These are phyloP conservation scores for Cryptocephalus moraei DNA, from an alignment of 2,888 invertebrate species.

Conservation along the genomic window DNA sequence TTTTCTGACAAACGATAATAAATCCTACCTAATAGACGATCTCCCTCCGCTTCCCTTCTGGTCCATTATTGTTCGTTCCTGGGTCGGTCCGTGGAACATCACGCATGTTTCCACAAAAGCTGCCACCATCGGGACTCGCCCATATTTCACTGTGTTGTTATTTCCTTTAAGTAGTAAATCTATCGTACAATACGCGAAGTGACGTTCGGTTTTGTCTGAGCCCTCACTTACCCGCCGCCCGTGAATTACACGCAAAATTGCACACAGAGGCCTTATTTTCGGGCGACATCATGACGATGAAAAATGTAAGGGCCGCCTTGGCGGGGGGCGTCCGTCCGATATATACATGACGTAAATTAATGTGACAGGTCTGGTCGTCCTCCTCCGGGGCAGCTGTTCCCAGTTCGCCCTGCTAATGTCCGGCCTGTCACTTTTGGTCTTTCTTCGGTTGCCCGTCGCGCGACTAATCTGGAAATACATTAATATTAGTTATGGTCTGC, in stretches of 20 bases:
- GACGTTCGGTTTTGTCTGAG: slow-evolving; percentile 20
- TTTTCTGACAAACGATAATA: no score
- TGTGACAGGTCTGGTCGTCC: slow-evolving; percentile 23
- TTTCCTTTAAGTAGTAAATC: slow-evolving; percentile 13
- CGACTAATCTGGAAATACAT: slow-evolving; percentile 37
- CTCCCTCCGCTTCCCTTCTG: no score
- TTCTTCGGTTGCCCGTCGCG: slow-evolving; percentile 24
- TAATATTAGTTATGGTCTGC: slow-evolving; percentile 37
- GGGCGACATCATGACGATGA: slow-evolving; percentile 25
- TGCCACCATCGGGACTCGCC: slow-evolving; percentile 7
- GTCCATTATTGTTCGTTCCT: no score
- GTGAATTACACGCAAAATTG: slow-evolving; percentile 36
- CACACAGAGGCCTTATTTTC: slow-evolving; percentile 28
- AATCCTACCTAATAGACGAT: no score
- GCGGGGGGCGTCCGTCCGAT: slow-evolving; percentile 14
- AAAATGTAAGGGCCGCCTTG: slow-evolving; percentile 22
- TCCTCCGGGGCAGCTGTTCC: slow-evolving; percentile 22
- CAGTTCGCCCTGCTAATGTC: slow-evolving; percentile 28
- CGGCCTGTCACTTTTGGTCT: slow-evolving; percentile 30
- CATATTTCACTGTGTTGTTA: slow-evolving; percentile 12
- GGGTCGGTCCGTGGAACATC: slow-evolving; percentile 1
- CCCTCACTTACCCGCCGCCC: slow-evolving; percentile 17
- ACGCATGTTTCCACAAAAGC: slow-evolving; percentile 10
- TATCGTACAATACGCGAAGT: slow-evolving; percentile 19
- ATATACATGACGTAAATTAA: slow-evolving; percentile 20